These are phyloP conservation scores for Calycopis cecrops DNA, from an alignment of 1,140 invertebrate genomes.

Conservation along the genomic window DNA sequence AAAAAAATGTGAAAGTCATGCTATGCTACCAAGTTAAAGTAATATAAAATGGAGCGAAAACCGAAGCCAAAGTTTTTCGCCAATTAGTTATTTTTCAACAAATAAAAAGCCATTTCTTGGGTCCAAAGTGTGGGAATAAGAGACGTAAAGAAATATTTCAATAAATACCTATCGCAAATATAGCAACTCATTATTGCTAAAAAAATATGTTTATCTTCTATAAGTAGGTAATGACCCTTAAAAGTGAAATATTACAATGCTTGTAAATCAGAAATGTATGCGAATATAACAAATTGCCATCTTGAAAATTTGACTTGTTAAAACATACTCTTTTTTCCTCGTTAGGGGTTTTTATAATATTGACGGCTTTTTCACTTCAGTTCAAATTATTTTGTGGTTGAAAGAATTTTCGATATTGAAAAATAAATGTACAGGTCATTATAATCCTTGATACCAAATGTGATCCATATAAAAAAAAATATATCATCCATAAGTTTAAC, in stretches of 20 bases:
- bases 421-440: not conserved
- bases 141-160: no score
- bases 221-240: conserved; percentile 1
- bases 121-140: no score
- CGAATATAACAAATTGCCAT: conserved; percentile 1
- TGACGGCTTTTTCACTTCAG: not conserved
- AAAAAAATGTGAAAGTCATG: no score
- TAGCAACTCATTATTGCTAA: not conserved
- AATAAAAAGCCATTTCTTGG: no score
- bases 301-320: not conserved
- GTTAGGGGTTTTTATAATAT: not conserved
- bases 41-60: no score
- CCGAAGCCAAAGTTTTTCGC: no score
- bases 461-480: not conserved
- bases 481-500: not conserved
- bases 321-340: not conserved
- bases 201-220: not conserved
- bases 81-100: no score
- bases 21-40: no score
- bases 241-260: not conserved
- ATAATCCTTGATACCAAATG: not conserved
- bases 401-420: not conserved
- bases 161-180: not conserved
- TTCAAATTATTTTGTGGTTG: not conserved
- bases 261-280: not conserved